Percentiles rank a stretch among this genome's conserved stretches.
phyloP scores from a whole-genome alignment of 2,797 vertebrate genomes.

The Paratrypauchen microcephalus region DNA sequence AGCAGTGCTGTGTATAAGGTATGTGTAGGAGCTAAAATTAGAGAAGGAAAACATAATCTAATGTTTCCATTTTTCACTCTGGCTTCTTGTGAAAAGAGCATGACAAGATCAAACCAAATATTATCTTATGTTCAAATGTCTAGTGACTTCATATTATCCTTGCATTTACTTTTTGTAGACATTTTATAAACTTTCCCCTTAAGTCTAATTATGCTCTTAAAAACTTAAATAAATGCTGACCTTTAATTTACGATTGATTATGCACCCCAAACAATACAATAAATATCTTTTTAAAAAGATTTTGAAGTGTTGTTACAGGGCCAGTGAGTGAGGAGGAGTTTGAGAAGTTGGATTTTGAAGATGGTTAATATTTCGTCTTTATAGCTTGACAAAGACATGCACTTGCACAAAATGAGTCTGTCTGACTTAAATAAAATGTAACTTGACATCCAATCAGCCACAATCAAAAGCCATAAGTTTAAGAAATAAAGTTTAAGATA shows the following conservation, averaged over 20 bases:
- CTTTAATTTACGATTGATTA: background rate
- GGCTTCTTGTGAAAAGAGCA: slow-evolving; percentile 21
- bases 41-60: slow-evolving; percentile 45
- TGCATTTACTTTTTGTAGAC: background rate
- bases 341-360: no score
- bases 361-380: no score
- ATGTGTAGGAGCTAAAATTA: slow-evolving; percentile 51
- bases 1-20: slow-evolving; percentile 38
- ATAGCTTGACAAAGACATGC: no score
- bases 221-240: background rate
- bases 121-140: slow-evolving; percentile 19
- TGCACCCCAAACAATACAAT: background rate
- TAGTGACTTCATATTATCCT: background rate
- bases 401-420: no score
- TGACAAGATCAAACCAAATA: slow-evolving; percentile 19
- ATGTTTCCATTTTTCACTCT: slow-evolving; percentile 57
- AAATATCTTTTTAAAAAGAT: no score
- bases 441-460: no score
- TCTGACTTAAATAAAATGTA: no score
- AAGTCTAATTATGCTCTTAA: no score
- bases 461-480: no score
- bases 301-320: no score
- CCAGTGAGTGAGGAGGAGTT: no score
- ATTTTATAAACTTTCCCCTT: background rate
- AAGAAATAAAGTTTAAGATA: no score